A percentile compares a stretch with the other conserved stretches of the same genome.
Conservation (phyloP, 2,888 invertebrate species). For the Nowickia ferox region DNA sequence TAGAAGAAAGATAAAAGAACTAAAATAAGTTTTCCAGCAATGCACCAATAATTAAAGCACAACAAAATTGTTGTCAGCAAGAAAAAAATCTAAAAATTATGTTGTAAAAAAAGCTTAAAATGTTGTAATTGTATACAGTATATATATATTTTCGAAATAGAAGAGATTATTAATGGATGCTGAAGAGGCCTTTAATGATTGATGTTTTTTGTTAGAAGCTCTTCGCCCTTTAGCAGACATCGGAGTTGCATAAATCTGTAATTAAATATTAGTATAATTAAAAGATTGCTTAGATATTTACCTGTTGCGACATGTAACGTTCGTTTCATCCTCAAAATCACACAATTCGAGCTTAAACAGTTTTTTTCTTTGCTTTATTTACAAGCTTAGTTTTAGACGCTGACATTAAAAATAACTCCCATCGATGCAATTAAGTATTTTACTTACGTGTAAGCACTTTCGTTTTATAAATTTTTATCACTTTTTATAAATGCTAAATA, state of each 20-base stretch:
- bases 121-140: not conserved
- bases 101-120: slow-evolving; percentile 40
- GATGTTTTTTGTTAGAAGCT: not conserved
- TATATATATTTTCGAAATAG: not conserved
- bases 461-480: slow-evolving; percentile 41
- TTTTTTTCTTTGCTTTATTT: slow-evolving; percentile 28
- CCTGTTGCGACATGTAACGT: slow-evolving; percentile 43
- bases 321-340: slow-evolving; percentile 28
- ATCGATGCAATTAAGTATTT: slow-evolving; percentile 2
- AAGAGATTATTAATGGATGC: slow-evolving; percentile 7
- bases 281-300: slow-evolving; percentile 56
- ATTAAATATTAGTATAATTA: slow-evolving; percentile 62
- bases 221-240: not conserved
- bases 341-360: slow-evolving; percentile 28
- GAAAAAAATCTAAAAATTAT: slow-evolving; percentile 56
- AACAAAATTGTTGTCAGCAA: slow-evolving; percentile 64
- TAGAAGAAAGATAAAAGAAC: slow-evolving; percentile 69
- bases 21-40: slow-evolving; percentile 63
- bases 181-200: slow-evolving; percentile 1
- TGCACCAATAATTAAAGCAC: slow-evolving; percentile 33
- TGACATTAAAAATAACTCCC: slow-evolving; percentile 20
- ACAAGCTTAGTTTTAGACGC: slow-evolving; percentile 18
- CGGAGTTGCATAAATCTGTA: slow-evolving; percentile 46
- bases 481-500: slow-evolving; percentile 63
- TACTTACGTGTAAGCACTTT: slow-evolving; percentile 67